phyloP scores from a whole-genome alignment of 2,113 vertebrate species.

The Heterocephalus glaber region DNA sequence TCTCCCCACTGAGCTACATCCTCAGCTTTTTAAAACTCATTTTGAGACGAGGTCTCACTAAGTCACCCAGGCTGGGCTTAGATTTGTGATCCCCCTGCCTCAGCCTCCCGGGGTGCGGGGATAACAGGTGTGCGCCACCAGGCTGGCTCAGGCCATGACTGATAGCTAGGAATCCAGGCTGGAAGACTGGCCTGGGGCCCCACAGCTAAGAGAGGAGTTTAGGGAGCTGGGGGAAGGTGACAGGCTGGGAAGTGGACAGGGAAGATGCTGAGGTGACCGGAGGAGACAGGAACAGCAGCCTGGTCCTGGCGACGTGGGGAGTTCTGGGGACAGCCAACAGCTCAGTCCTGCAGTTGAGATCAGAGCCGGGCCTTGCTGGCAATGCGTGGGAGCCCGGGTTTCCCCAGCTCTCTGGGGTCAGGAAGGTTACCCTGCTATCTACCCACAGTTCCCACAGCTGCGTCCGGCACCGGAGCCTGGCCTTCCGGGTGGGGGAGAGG shows the following conservation, averaged over 20 bases:
- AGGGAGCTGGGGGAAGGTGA: not conserved
- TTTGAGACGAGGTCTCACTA: too few relatives aligned
- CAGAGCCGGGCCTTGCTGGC: not conserved
- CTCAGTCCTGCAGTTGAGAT: not conserved
- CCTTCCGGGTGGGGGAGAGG: not conserved
- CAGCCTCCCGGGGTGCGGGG: not conserved
- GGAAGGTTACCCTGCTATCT: not conserved
- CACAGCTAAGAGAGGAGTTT: not conserved
- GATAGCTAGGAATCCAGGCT: not conserved
- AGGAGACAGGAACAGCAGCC: not conserved
- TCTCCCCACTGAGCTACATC: not conserved
- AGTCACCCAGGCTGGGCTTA: not conserved
- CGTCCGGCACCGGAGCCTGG: too few relatives aligned
- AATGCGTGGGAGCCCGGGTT: not conserved
- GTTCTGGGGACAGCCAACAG: not conserved
- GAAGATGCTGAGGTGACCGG: not conserved
- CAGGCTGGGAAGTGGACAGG: not conserved
- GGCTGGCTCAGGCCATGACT: too few relatives aligned
- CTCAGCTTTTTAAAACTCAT: not conserved
- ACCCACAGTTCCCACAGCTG: not conserved
- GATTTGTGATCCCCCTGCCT: not conserved
- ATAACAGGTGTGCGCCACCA: accelerated
- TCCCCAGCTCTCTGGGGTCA: not conserved
- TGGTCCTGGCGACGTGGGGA: accelerated
- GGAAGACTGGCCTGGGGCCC: not conserved